Evolutionary conservation across 1,140 invertebrate species (phyloP).

Genomic region (Apocrypta bakeri): DNA sequence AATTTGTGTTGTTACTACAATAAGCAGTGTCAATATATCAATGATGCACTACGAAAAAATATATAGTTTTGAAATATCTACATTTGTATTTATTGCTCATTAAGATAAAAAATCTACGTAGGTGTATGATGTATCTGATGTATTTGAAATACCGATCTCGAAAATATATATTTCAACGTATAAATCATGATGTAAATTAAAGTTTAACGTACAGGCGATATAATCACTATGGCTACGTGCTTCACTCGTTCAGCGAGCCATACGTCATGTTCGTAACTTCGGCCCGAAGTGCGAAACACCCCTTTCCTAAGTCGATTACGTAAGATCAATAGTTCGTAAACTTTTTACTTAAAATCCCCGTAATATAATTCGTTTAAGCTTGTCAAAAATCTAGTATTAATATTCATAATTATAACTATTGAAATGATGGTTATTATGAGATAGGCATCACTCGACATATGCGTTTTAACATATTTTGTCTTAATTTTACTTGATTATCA

Average conservation of each 20-base stretch:
- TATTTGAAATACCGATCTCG: background rate
- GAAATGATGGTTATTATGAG: too few species aligned
- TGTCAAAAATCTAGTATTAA: background rate
- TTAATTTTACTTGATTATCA: too few species aligned
- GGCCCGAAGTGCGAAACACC: background rate
- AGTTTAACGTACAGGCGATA: constrained; percentile 30
- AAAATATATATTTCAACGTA: background rate
- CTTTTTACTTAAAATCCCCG: background rate
- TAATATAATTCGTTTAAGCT: background rate
- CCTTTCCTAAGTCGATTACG: background rate
- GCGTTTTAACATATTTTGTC: too few species aligned
- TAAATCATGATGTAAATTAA: constrained; percentile 25
- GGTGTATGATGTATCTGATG: background rate
- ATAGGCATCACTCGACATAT: too few species aligned
- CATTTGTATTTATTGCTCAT: too few species aligned
- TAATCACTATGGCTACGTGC: background rate
- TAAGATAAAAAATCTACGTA: too few species aligned
- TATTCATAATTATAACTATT: too few species aligned
- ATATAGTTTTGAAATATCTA: too few species aligned
- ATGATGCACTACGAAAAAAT: too few species aligned
- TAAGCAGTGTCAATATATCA: too few species aligned
- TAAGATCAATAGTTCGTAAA: background rate
- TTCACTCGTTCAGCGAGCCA: constrained; percentile 4
- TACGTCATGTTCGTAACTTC: background rate
- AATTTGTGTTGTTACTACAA: too few species aligned